Conservation (phyloP, 2,113 vertebrate genomes). For the Engystomops pustulosus region DNA sequence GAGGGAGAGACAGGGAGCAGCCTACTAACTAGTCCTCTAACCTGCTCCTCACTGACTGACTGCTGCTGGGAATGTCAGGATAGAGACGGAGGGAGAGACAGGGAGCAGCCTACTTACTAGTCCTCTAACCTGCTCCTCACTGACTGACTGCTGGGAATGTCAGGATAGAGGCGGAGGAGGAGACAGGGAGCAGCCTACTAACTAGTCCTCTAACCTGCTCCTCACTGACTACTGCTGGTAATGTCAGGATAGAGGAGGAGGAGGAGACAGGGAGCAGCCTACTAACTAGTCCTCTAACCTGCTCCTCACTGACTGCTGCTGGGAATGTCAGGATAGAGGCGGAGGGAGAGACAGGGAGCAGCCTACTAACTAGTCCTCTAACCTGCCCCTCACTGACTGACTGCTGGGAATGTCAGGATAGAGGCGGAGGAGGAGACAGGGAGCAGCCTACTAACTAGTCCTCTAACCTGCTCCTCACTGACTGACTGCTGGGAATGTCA, state of each 20-base stretch:
- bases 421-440: background rate
- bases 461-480: background rate
- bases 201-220: background rate
- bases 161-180: background rate
- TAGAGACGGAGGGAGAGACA: too few relatives aligned
- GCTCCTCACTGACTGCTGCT: background rate
- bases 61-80: too few relatives aligned
- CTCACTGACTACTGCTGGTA: background rate
- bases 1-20: too few relatives aligned
- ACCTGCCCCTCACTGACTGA: background rate
- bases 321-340: background rate
- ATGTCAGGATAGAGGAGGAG: background rate
- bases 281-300: background rate
- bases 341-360: background rate
- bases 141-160: background rate
- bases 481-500: background rate
- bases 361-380: constrained; percentile 6
- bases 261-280: background rate
- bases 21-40: too few relatives aligned
- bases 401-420: background rate
- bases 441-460: background rate
- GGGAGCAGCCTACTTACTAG: too few relatives aligned
- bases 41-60: too few relatives aligned
- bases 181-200: background rate
- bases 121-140: too few relatives aligned